Evolutionary conservation across 2,888 invertebrate genomes (phyloP).

Genomic region (Nebria brevicollis): DNA sequence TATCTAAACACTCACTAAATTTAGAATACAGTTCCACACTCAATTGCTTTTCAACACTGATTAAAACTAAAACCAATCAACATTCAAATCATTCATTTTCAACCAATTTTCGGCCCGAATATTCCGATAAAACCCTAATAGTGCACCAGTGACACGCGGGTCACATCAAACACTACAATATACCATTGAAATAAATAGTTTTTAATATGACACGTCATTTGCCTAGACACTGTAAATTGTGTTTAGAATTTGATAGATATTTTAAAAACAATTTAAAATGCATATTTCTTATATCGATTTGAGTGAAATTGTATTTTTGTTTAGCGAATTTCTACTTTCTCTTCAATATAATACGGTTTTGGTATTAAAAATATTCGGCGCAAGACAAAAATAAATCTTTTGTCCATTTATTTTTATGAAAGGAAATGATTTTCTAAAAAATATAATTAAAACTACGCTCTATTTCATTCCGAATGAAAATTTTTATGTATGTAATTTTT

Average conservation of each 20-base stretch:
- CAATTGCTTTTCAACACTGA: neutral
- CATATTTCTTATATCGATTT: neutral
- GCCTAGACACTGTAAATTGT: neutral
- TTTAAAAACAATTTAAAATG: neutral
- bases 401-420: neutral
- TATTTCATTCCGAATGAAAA: neutral
- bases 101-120: neutral
- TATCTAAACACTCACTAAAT: neutral
- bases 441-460: neutral
- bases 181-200: neutral
- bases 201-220: neutral
- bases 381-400: neutral
- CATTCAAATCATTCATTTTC: neutral
- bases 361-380: neutral
- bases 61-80: neutral
- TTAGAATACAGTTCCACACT: constrained; percentile 2
- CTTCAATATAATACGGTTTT: neutral
- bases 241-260: too few relatives aligned
- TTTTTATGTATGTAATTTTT: neutral
- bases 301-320: neutral
- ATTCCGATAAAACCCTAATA: neutral
- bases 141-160: too few relatives aligned
- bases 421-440: neutral
- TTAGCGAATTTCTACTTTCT: neutral
- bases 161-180: neutral